Base-by-base conservation (phyloP, 2,113 vertebrate species). In the Symphodus melops region DNA sequence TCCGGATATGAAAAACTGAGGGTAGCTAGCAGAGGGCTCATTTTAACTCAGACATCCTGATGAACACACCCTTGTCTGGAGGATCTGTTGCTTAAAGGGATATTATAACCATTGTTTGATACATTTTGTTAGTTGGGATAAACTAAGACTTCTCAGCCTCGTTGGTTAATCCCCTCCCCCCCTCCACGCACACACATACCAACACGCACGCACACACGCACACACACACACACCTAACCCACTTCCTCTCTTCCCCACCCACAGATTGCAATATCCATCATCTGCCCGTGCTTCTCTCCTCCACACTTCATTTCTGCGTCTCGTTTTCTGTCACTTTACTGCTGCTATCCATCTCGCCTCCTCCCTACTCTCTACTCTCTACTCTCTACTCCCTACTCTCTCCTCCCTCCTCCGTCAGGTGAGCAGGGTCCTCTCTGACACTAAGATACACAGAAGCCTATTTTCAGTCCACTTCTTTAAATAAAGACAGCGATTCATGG, bases 261-360 rank as follows among this genome's bases (percentile, higher is more conserved):
- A 28, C 9, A 7, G 66, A 86, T 79, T 79, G 61, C 77, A 68
- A 83, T 68, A 85, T 89, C 83, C 76, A 89, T 92, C 90, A 90
- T 85, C 66, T 65, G 36, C 59, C 69, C 67, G 53, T 68, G 83
- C 84, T 76, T 78, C 70, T 85, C 73, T 79, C 73, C 70, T 75
- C 72, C 76, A 51, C 78, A 84, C 73, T 86, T 75, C 73, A 82
- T 89, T 83, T 80, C 68, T 86, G 68, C 60, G 71, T 79, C 57
- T 87, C 16, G 41, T 81, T 86, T 81, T 84, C 49, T 81, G 79
- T 82, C 86, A 81, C 72, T 89, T 80, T 74, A 75, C 79, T 57
- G 74, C 78, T 72, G 62, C 69, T 56, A 87, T 89, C 73, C 67
- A 79, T 90, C 89, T 86, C 69, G 23, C 46, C 56, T 58, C 55